Percentiles rank a stretch among this genome's conserved stretches.
Evolutionary conservation across 30 jellyfish, hydroid and myxozoan genomes (phyloP).

Genomic region (Chironex yamaguchii): DNA sequence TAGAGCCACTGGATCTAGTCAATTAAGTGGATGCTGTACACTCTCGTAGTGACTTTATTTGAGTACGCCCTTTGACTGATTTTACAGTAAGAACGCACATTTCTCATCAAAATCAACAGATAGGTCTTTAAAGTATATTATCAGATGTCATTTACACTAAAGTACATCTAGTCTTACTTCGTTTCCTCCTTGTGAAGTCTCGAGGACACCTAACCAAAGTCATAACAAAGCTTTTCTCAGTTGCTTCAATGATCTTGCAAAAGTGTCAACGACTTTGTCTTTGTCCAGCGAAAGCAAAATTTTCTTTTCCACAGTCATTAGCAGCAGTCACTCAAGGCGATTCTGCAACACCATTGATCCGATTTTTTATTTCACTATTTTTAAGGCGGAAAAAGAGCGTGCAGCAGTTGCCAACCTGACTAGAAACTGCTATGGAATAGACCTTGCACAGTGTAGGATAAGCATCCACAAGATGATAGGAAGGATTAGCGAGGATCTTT

Average conservation of each 20-base stretch:
- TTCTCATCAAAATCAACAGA: too few relatives aligned
- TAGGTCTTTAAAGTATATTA: too few relatives aligned
- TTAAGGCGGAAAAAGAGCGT: slow-evolving; percentile 46
- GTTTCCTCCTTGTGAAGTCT: too few relatives aligned
- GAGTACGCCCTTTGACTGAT: too few relatives aligned
- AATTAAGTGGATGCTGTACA: too few relatives aligned
- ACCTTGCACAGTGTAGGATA: slow-evolving; percentile 53
- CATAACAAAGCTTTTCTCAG: slow-evolving; percentile 5
- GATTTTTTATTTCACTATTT: slow-evolving; percentile 21
- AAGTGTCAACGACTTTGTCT: slow-evolving; percentile 11
- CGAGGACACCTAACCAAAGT: not conserved
- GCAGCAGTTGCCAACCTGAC: slow-evolving; percentile 51
- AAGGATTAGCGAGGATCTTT: slow-evolving; percentile 46
- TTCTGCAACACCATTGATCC: slow-evolving; percentile 45
- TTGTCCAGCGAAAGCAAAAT: slow-evolving; percentile 29
- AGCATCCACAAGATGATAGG: slow-evolving; percentile 47
- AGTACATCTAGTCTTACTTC: too few relatives aligned
- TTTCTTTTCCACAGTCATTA: slow-evolving; percentile 30
- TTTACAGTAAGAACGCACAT: too few relatives aligned
- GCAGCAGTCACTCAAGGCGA: slow-evolving; percentile 41
- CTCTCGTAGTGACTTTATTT: too few relatives aligned
- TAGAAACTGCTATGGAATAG: slow-evolving; percentile 47
- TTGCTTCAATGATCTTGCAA: slow-evolving; percentile 2
- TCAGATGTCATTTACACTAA: too few relatives aligned
- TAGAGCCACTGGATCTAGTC: too few relatives aligned